phyloP scores from a whole-genome alignment of 92 coral and sea anemone species.

The Umimayanthus chanpuru region DNA sequence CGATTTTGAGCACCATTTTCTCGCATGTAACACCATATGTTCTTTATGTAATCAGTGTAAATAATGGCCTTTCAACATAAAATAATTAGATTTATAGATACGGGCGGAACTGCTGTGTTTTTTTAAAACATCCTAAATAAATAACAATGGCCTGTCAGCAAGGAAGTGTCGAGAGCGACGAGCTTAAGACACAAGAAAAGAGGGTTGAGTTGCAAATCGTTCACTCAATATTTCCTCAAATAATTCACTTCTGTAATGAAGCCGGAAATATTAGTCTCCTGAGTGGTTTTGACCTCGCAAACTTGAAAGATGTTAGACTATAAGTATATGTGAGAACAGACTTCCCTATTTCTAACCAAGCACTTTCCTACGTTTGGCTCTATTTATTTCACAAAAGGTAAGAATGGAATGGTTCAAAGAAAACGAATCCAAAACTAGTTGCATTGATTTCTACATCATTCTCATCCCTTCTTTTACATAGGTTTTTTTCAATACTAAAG shows the following conservation, averaged over 20 bases:
- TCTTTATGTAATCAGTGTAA: slow-evolving; percentile 24
- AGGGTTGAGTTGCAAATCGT: neutral
- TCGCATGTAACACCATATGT: slow-evolving; percentile 28
- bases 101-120: slow-evolving; percentile 13
- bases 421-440: neutral
- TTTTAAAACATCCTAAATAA: neutral
- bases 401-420: no score
- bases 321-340: no score
- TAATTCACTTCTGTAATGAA: neutral
- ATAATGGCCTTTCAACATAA: slow-evolving; percentile 48
- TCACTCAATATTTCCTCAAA: neutral
- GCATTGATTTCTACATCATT: neutral
- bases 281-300: neutral
- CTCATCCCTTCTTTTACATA: neutral
- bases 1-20: neutral
- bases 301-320: no score
- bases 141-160: neutral
- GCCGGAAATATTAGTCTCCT: slow-evolving; percentile 6
- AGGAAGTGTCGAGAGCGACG: neutral
- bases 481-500: no score
- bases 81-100: slow-evolving; percentile 38
- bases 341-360: no score
- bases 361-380: no score
- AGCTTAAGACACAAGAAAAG: no score
- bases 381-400: no score